Conservation (phyloP, 2,888 invertebrate species). For the Platycheirus albimanus region DNA sequence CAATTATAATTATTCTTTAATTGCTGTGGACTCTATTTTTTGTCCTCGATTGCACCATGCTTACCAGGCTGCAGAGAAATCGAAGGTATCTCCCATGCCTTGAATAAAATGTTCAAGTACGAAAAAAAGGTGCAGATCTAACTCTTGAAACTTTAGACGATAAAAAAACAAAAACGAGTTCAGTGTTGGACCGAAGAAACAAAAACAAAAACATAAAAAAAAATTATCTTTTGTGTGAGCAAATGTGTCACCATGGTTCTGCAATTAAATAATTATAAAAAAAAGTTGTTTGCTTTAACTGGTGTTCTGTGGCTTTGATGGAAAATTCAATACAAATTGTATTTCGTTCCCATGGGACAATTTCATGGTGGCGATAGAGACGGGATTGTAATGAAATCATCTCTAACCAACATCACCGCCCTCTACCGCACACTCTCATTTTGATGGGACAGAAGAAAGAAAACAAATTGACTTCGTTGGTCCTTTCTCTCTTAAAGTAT, state of each 20-base stretch:
- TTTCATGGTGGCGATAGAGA: slow-evolving; percentile 14
- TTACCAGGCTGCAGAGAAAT: too few species aligned
- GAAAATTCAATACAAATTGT: slow-evolving; percentile 27
- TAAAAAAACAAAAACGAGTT: slow-evolving; percentile 13
- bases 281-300: neutral
- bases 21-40: slow-evolving; percentile 5
- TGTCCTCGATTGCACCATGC: too few species aligned
- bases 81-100: too few species aligned
- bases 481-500: slow-evolving; percentile 13
- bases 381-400: slow-evolving; percentile 40
- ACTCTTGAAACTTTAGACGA: neutral
- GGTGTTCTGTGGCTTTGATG: neutral
- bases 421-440: neutral
- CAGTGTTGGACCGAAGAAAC: neutral
- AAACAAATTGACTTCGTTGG: slow-evolving; percentile 34
- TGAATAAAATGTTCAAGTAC: neutral
- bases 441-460: slow-evolving; percentile 11
- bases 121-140: slow-evolving; percentile 8
- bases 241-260: slow-evolving; percentile 8
- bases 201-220: neutral
- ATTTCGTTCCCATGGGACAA: slow-evolving; percentile 21
- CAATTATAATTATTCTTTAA: slow-evolving; percentile 11
- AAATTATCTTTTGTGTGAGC: neutral
- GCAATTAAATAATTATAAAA: slow-evolving; percentile 52
- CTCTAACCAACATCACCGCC: slow-evolving; percentile 4